Base-by-base conservation (phyloP, 2,888 invertebrate genomes). In the Leptinotarsa juncta region DNA sequence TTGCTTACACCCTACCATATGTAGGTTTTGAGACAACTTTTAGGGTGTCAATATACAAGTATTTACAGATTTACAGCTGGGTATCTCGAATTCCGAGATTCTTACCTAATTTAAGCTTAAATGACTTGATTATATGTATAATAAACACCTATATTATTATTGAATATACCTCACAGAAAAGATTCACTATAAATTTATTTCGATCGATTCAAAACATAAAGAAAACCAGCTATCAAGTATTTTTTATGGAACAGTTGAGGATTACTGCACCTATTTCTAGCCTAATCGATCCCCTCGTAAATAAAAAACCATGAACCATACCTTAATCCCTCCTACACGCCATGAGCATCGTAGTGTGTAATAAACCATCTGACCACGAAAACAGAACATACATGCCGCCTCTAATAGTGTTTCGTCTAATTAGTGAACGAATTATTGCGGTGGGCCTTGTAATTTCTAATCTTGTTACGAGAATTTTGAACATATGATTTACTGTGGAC, bases 381-480 rank as follows among this genome's bases (percentile, higher is more conserved):
- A 69, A 57, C 23, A 69, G 57, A n/a, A 42, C 32, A 67, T 42
- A 42, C 20, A 60, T 48, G 69, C 69, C 69, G 69, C 69, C 69
- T 74, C 57, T 71, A 62, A 71, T 71, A 68, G 71, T 67, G 71
- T 67, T 66, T 53, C 70, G 62, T 62, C 74, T 74, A 74, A 74
- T 74, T 71, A 74, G 71, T 71, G 53, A 50, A 74, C 74, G 57
- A 74, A 71, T 74, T 74, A 74, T 74, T 71, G 68, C 53, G 53
- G 32, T 55, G 55, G 68, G 18, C 67, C 62, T 65, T 70, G 67
- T 71, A 74, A 74, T 71, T 71, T 71, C 65, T 48, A 51, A 51
- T 71, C 67, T 74, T 49, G 51, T 71, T 57, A 68, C 67, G 7
- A 32, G 69, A 69, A 69, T 69, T 69, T 69, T 48, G 57, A 60